A percentile compares a stretch with the other conserved stretches of the same genome.
phyloP scores from a whole-genome alignment of 2,797 vertebrate species.

The Siniperca obscura region DNA sequence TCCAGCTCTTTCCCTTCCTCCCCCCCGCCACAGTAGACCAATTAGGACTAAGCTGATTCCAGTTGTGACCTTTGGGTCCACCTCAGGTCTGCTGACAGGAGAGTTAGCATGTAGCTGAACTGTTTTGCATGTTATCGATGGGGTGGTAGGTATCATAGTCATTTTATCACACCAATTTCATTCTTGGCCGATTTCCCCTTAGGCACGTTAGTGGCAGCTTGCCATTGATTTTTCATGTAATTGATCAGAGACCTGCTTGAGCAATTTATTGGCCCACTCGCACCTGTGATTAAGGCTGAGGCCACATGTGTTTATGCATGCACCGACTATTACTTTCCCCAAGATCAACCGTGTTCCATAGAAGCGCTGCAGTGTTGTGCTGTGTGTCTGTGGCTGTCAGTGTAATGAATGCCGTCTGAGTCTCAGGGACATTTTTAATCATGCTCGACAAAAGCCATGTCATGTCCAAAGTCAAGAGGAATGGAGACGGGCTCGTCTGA shows the following conservation, averaged over 20 bases:
- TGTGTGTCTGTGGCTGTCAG: conserved; percentile 58
- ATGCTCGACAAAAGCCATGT: conserved; percentile 63
- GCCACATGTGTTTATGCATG: conserved; percentile 78
- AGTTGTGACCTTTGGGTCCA: conserved; percentile 84
- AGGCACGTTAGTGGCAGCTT: conserved; percentile 88
- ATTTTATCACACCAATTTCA: conserved; percentile 91
- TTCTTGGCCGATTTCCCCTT: conserved; percentile 93
- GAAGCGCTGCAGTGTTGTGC: conserved; percentile 25
- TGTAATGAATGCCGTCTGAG: conserved; percentile 63
- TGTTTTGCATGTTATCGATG: conserved; percentile 88
- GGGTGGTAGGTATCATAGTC: conserved; percentile 85
- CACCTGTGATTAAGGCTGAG: conserved; percentile 89
- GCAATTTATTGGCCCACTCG: conserved; percentile 90
- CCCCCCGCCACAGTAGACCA: conserved; percentile 75
- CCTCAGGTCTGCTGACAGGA: conserved; percentile 82
- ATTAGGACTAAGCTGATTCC: conserved; percentile 81
- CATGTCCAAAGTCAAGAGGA: conserved; percentile 73
- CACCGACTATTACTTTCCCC: conserved; percentile 64
- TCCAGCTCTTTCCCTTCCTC: conserved; percentile 14
- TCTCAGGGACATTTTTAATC: conserved; percentile 73
- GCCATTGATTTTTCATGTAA: conserved; percentile 90
- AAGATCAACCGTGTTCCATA: conserved; percentile 55
- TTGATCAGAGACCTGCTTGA: conserved; percentile 89
- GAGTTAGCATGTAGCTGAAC: conserved; percentile 83
- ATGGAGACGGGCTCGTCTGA: conserved; percentile 50